Percentiles rank a stretch among this genome's conserved stretches.
Conservation (phyloP, 2,888 invertebrate genomes). For the Aphodius granarius region DNA sequence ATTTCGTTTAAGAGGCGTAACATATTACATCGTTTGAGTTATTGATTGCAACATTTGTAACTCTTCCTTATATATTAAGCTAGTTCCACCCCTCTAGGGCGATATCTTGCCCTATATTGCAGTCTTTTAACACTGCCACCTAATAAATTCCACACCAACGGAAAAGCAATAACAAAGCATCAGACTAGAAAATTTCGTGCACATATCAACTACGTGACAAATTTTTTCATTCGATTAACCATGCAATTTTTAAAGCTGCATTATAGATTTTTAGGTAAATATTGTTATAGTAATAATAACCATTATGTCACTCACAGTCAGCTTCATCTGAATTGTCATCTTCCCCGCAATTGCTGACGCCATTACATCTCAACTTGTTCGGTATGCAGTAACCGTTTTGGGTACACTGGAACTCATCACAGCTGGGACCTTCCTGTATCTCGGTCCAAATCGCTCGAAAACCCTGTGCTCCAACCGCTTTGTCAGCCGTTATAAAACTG, state of each 20-base stretch:
- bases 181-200: too few species aligned
- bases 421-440: conserved; percentile 68
- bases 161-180: too few species aligned
- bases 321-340: conserved; percentile 74
- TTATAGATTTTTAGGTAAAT: background rate
- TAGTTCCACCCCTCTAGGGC: too few species aligned
- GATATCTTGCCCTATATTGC: too few species aligned
- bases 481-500: conserved; percentile 94
- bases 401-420: conserved; percentile 72
- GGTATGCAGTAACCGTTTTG: conserved; percentile 79
- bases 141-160: too few species aligned
- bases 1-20: background rate
- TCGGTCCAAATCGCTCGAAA: conserved; percentile 96
- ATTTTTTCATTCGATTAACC: too few species aligned
- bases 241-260: too few species aligned
- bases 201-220: too few species aligned
- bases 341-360: conserved; percentile 82
- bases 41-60: background rate
- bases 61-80: background rate
- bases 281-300: conserved; percentile 40
- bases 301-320: conserved; percentile 71
- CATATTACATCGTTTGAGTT: background rate
- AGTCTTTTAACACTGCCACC: conserved; percentile 1
- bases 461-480: conserved; percentile 91
- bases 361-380: conserved; percentile 74